Evolutionary conservation across 2,797 vertebrate genomes (phyloP), one percentile per base, ranked within the genome.

Genomic region (Bufotes viridis): DNA sequence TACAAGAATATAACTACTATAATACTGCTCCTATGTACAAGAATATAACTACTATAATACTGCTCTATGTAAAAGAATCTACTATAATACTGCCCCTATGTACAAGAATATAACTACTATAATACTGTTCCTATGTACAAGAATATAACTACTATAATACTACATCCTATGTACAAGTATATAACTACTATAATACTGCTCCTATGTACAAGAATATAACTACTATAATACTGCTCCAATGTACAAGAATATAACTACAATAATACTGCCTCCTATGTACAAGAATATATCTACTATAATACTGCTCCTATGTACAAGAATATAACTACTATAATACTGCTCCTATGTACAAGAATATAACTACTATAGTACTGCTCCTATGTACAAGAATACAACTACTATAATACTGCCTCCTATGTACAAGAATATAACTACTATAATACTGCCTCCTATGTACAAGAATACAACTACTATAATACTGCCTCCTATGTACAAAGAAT

Each of bases 261-360:
- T 76, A 76, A 69, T 69, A 69, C 65, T 69, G 24, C 65, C 26
- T 29, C 67, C 61, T 65, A 65, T 65, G 20, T 70, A 70, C 26
- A 70, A 34, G 67, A 70, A 70, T 70, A 70, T 70, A 70, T 34
- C 67, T 70, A 34, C 26, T 70, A 70, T 70, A 70, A 70, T 70
- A 70, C 67, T 70, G 26, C 67, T 9, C 67, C 67, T 70, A 70
- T 70, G 13, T 70, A 70, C 67, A 70, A 70, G 69, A 70, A 34
- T 70, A 70, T 70, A 70, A 70, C 69, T 70, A 70, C 69, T 34
- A 34, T 70, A 70, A 70, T 70, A 70, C 69, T 70, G 69, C 69
- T 3, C 29, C 69, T 34, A 70, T 70, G 26, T 70, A 70, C 69
- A 70, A 70, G 26, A 70, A 70, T 70, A 34, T 34, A 34, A 34